These are phyloP conservation scores for Atrichornis clamosus DNA, from an alignment of 2,113 vertebrate species.

Conservation along the genomic window DNA sequence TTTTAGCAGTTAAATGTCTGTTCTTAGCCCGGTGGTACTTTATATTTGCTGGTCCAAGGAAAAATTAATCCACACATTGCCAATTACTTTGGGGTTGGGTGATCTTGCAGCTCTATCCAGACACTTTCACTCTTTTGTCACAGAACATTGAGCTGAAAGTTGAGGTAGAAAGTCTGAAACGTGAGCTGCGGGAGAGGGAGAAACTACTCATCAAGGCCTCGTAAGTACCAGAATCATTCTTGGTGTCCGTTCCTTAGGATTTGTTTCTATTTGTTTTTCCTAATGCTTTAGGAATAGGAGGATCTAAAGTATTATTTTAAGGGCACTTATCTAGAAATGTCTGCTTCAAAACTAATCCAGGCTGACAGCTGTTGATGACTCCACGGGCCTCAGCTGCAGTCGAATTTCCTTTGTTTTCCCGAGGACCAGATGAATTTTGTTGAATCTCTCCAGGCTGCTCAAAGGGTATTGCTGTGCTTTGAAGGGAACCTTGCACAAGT, in stretches of 20 bases:
- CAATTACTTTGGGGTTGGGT: background rate
- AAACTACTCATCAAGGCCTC: conserved; percentile 92
- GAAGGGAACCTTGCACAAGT: background rate
- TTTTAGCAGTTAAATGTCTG: background rate
- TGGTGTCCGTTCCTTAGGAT: background rate
- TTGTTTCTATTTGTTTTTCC: background rate
- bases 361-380: background rate
- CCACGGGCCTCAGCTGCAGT: accelerated
- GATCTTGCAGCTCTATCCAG: background rate
- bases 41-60: background rate
- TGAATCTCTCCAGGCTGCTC: background rate
- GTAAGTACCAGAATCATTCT: conserved; percentile 74
- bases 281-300: background rate
- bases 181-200: conserved; percentile 90
- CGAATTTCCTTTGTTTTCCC: background rate
- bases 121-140: background rate
- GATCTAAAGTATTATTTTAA: background rate
- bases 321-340: background rate
- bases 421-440: background rate
- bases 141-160: conserved; percentile 99
- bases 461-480: background rate
- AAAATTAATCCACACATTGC: background rate
- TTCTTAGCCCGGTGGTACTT: background rate
- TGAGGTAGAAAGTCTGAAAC: conserved; percentile 93
- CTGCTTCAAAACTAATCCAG: background rate